Percentiles rank a stretch among this genome's conserved stretches.
Conservation (phyloP, 2,113 vertebrate genomes). For the Ranitomeya imitator region DNA sequence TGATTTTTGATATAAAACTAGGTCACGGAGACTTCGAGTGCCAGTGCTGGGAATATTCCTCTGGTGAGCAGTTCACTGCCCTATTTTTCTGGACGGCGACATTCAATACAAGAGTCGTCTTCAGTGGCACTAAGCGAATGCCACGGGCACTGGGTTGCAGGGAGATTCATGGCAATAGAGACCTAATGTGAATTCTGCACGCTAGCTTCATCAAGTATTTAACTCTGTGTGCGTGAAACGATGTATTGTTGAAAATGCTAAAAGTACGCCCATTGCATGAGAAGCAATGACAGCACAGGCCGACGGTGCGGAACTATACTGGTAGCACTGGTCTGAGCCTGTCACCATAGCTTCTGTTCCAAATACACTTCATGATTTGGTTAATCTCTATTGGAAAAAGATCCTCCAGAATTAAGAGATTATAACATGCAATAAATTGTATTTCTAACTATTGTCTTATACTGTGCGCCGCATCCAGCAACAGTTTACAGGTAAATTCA, state of each 20-base stretch:
- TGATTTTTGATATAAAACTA: conserved; percentile 62
- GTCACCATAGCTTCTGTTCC: neutral
- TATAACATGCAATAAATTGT: neutral
- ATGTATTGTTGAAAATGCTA: neutral
- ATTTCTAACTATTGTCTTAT: neutral
- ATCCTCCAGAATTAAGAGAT: neutral
- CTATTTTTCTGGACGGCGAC: conserved; percentile 68
- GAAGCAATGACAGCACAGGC: neutral
- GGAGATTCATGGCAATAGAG: conserved; percentile 56
- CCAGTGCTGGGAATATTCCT: conserved; percentile 65
- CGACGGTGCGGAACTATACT: neutral
- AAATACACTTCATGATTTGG: neutral
- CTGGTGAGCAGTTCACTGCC: conserved; percentile 65
- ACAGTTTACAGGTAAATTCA: neutral
- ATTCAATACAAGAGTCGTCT: conserved; percentile 60
- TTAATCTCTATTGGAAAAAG: neutral
- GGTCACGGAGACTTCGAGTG: conserved; percentile 60
- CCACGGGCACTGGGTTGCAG: conserved; percentile 58
- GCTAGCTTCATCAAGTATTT: conserved; percentile 36
- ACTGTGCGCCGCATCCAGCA: neutral
- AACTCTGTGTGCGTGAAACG: conserved; percentile 14
- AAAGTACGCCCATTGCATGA: neutral
- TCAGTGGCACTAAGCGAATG: conserved; percentile 54
- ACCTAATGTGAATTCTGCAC: conserved; percentile 40
- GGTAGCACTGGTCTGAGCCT: neutral